A percentile compares a stretch with the other conserved stretches of the same genome.
These are phyloP conservation scores for Argentina silus DNA, from an alignment of 2,797 vertebrate genomes.

Conservation along the genomic window DNA sequence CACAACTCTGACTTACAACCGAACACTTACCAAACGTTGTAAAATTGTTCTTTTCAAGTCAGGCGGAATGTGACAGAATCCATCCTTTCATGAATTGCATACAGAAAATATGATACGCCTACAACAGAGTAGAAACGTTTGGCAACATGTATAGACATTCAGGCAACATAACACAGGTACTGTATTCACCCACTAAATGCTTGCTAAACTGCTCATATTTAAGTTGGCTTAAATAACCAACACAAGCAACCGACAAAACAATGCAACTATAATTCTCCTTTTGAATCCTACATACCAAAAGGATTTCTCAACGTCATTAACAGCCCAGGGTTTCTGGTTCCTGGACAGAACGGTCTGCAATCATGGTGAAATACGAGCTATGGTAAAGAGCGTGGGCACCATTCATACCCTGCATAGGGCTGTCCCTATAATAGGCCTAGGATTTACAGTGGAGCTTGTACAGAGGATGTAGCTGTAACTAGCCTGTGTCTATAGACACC, in stretches of 20 bases:
- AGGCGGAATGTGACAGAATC: not conserved
- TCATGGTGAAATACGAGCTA: not conserved
- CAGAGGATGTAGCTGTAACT: too few species aligned
- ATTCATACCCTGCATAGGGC: not conserved
- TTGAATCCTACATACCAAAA: too few species aligned
- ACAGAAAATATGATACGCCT: too few species aligned
- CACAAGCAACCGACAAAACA: not conserved
- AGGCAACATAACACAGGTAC: not conserved
- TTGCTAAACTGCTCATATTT: conserved; percentile 37
- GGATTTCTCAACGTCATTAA: too few species aligned
- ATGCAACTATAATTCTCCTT: not conserved
- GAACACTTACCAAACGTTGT: conserved; percentile 8
- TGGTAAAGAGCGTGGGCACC: not conserved
- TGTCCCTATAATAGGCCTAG: not conserved
- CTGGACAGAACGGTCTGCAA: not conserved
- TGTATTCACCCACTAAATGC: conserved; percentile 18
- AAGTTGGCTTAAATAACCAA: not conserved
- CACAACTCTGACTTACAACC: conserved; percentile 24
- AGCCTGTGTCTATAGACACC: too few species aligned
- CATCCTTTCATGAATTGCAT: not conserved
- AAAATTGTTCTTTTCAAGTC: not conserved
- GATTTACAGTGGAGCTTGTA: too few species aligned
- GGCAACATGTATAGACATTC: conserved; percentile 6
- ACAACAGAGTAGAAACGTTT: not conserved
- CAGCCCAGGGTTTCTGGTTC: too few species aligned